phyloP scores from a whole-genome alignment of 37 sponge, comb jelly and placozoan genomes.

The Haliclona indistincta region DNA sequence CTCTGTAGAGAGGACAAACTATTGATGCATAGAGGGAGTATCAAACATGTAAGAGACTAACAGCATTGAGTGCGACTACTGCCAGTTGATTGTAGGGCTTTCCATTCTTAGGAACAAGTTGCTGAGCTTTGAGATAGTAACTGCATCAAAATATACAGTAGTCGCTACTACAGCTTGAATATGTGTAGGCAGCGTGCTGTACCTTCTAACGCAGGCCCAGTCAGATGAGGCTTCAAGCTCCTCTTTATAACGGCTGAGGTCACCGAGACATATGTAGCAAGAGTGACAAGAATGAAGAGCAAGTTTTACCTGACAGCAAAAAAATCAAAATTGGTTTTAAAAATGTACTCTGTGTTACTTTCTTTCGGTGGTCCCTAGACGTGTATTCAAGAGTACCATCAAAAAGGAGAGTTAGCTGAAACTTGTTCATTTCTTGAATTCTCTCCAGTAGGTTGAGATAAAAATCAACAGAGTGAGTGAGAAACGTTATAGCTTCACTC shows the following conservation, averaged over 20 bases:
- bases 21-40: background rate
- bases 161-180: too few species aligned
- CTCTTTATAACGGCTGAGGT: conserved; percentile 67
- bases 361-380: conserved; percentile 22
- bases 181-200: conserved; percentile 6
- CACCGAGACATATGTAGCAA: conserved; percentile 74
- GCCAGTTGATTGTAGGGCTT: conserved; percentile 88
- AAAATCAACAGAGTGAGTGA: conserved; percentile 9
- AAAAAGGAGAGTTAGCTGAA: conserved; percentile 10
- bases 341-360: background rate
- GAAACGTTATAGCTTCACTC: conserved; percentile 16
- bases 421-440: conserved; percentile 10
- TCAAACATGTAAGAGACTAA: conserved; percentile 48
- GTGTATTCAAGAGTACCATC: conserved; percentile 2
- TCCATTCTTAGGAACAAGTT: conserved; percentile 78
- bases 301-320: conserved; percentile 38
- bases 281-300: conserved; percentile 57
- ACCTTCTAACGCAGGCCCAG: conserved; percentile 68
- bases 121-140: conserved; percentile 72
- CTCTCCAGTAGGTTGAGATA: conserved; percentile 16
- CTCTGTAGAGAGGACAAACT: too few species aligned
- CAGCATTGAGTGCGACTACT: conserved; percentile 72
- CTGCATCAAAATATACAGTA: conserved; percentile 25
- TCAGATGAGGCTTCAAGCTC: conserved; percentile 41
- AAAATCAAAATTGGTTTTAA: background rate